A percentile compares a stretch with the other conserved stretches of the same genome.
phyloP scores from a whole-genome alignment of 2,113 vertebrate species.

The Caranx melampygus region DNA sequence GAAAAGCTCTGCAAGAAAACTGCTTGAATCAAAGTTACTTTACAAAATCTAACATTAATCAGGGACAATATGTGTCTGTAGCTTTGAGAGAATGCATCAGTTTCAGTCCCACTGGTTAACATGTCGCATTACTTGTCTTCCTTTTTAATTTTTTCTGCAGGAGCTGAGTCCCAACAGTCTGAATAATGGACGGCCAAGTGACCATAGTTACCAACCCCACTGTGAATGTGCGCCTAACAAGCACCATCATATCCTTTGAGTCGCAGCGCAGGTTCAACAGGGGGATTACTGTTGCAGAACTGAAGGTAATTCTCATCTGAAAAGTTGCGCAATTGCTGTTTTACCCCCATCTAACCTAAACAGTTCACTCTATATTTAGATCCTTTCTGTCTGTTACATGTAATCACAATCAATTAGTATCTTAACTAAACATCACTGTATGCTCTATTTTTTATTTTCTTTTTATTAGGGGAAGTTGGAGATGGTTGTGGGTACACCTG shows the following conservation, averaged over 20 bases:
- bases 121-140: not conserved
- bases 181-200: constrained; percentile 81
- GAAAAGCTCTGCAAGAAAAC: not conserved
- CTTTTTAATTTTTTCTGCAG: constrained; percentile 8
- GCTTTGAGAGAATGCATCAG: not conserved
- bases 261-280: constrained; percentile 84
- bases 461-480: constrained; percentile 87
- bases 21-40: not conserved
- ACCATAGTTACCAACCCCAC: constrained; percentile 81
- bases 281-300: constrained; percentile 86
- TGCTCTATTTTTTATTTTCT: not conserved
- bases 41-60: not conserved
- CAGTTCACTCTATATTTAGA: not conserved
- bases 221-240: constrained; percentile 88
- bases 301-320: constrained; percentile 84
- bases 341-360: not conserved
- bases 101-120: not conserved
- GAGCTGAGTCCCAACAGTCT: not conserved
- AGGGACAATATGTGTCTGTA: not conserved
- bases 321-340: constrained; percentile 62
- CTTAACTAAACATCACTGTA: not conserved
- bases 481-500: constrained; percentile 86
- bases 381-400: not conserved
- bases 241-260: constrained; percentile 85
- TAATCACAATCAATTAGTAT: not conserved